Evolutionary conservation across 1,140 invertebrate species (phyloP).

Genomic region (Spodoptera frugiperda): DNA sequence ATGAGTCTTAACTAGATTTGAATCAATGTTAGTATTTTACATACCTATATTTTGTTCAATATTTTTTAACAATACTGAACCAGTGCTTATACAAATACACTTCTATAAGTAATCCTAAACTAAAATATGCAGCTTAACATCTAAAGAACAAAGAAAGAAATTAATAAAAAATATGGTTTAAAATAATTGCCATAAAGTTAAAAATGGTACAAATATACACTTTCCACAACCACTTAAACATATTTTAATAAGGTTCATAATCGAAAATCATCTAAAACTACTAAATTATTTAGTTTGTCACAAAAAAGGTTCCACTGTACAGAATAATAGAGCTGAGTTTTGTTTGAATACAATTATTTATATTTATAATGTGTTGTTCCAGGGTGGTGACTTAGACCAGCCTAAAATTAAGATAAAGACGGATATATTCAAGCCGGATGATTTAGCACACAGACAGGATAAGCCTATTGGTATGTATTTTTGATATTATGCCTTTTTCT

Average conservation of each 20-base stretch:
- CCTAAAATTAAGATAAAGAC: slow-evolving; percentile 84
- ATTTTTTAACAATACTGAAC: no score
- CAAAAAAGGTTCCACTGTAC: slow-evolving; percentile 16
- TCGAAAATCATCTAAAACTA: neutral
- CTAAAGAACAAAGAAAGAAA: no score
- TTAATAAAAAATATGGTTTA: no score
- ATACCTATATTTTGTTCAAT: no score
- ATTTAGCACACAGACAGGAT: slow-evolving; percentile 70
- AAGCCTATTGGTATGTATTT: slow-evolving; percentile 68
- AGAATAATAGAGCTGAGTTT: neutral
- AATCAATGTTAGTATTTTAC: no score
- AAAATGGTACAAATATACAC: neutral
- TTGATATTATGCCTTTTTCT: neutral
- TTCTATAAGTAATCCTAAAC: no score
- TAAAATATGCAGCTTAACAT: no score
- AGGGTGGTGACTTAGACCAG: slow-evolving; percentile 76
- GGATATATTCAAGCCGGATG: slow-evolving; percentile 83
- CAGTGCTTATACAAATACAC: no score
- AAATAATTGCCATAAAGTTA: neutral
- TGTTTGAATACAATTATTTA: slow-evolving; percentile 2
- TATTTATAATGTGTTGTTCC: slow-evolving; percentile 24
- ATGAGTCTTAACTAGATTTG: no score
- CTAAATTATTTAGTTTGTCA: neutral
- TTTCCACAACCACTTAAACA: neutral
- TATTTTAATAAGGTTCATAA: neutral